Evolutionary conservation across 1,140 invertebrate genomes (phyloP), one percentile per base, ranked within the genome.

Genomic region (Anastrepha ludens): DNA sequence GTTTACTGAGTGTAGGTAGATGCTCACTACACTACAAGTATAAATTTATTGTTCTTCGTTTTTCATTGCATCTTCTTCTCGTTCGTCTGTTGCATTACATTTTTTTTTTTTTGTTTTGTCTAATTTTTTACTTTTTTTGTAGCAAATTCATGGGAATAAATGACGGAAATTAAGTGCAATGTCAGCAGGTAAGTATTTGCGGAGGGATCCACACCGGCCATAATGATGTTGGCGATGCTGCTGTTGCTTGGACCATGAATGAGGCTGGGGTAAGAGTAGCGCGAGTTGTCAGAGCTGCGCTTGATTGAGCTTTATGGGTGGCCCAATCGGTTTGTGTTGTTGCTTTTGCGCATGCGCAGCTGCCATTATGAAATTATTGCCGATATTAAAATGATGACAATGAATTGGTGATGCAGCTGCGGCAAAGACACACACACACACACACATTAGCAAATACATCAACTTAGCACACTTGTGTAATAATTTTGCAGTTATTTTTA

Each of bases 321-420:
- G 87, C 87, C 87, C 85, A 47, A 41, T 39, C 55, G 17, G 47
- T 20, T 60, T 86, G 39, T 47, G 39, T 64, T 62, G 13, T 86
- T 50, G 44, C 81, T 59, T 29, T 41, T 86, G 58, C 58, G 85
- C 62, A 64, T 87, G 87, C 62, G 58, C 55, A 81, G 64, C 87
- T 88, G 81, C 47, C 64, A 88, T 86, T 86, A 88, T 86, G 64
- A 86, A 88, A 74, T 86, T 70, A 86, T 86, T 88, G 87, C 85
- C 39, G 55, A 88, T 88, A 86, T 88, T 86, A 86, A 88, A 88
- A 88, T 88, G 87, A 88, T 88, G 87, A 88, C 87, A 88, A 88
- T 86, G 85, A 88, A 88, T 88, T 88, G 85, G 85, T 20, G 60
- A 55, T 86, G 85, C 64, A 88, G 47, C 60, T 78, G 87, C 60